phyloP scores from a whole-genome alignment of 2,797 vertebrate genomes.

The Phoeniculus purpureus region DNA sequence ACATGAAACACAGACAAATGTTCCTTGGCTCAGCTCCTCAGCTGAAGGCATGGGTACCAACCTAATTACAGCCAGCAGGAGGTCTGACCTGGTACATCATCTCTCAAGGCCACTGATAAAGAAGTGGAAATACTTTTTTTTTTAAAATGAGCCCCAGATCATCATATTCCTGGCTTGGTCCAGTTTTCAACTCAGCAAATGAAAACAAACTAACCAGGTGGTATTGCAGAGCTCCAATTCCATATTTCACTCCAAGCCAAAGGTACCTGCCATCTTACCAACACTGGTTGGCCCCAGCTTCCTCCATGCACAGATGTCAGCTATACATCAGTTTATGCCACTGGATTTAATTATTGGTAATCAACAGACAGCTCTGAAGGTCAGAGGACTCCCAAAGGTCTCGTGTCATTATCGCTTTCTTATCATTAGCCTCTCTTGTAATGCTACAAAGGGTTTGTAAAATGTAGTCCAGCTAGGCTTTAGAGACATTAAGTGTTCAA shows the following conservation, averaged over 20 bases:
- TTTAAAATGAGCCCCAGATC: not conserved
- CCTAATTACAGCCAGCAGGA: not conserved
- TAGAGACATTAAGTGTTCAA: not conserved
- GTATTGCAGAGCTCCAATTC: not conserved
- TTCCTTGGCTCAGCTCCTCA: not conserved
- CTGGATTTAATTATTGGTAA: not conserved
- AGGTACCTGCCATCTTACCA: not conserved
- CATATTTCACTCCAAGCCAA: not conserved
- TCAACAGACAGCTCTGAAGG: not conserved
- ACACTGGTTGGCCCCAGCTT: not conserved
- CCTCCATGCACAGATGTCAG: not conserved
- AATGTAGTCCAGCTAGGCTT: not conserved
- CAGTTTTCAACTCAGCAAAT: not conserved
- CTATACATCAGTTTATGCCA: not conserved
- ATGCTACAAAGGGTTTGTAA: rapidly evolving
- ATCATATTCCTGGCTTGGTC: not conserved
- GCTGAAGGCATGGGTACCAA: not conserved
- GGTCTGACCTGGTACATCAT: not conserved
- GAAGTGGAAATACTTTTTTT: not conserved
- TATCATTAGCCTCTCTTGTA: not conserved
- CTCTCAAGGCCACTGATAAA: not conserved
- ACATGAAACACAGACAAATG: not conserved
- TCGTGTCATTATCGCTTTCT: not conserved
- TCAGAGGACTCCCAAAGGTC: not conserved
- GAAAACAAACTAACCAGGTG: not conserved